These are phyloP conservation scores for Gracilinanus agilis DNA, from an alignment of 2,113 vertebrate genomes.

Conservation along the genomic window DNA sequence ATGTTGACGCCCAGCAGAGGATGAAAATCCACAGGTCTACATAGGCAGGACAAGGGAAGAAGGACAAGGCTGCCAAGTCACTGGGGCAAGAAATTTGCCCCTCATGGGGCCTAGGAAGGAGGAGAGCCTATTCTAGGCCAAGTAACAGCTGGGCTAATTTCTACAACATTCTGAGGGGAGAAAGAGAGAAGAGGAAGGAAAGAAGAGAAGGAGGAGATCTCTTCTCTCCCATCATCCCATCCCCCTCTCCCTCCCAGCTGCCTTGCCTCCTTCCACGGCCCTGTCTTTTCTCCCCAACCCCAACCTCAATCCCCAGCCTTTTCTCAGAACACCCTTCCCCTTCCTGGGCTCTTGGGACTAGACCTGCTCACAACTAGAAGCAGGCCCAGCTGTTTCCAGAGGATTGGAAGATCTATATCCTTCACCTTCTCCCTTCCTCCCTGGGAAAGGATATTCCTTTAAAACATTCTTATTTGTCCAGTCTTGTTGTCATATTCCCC, in stretches of 20 bases:
- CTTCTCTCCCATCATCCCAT: neutral
- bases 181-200: neutral
- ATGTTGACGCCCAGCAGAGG: neutral
- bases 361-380: neutral
- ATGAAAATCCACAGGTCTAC: neutral
- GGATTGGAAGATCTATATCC: neutral
- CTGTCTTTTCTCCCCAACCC: neutral
- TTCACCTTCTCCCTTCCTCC: neutral
- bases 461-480: neutral
- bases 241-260: neutral
- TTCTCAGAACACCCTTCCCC: neutral
- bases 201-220: neutral
- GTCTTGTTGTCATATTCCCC: accelerated
- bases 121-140: neutral
- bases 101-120: neutral
- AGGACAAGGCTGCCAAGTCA: neutral
- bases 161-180: neutral
- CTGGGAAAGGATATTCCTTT: neutral
- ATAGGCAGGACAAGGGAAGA: neutral
- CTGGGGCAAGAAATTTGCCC: neutral
- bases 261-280: neutral
- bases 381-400: neutral
- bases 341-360: neutral
- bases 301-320: neutral
- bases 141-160: neutral